phyloP scores from a whole-genome alignment of 2,113 vertebrate species.

The Tichodroma muraria region DNA sequence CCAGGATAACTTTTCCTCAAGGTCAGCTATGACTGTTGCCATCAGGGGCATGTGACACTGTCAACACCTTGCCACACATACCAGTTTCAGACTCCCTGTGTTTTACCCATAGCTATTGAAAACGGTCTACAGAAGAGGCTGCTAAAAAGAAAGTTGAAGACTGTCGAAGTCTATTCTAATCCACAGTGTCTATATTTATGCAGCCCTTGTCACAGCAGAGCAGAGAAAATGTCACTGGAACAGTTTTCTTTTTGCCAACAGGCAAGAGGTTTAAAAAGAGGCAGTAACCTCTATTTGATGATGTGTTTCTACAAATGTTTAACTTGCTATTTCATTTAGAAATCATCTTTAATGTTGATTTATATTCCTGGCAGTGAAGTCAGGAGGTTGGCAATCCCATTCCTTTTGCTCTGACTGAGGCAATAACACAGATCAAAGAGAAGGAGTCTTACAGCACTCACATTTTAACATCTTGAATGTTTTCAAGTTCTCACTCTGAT shows the following conservation, averaged over 20 bases:
- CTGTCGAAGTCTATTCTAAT: constrained; percentile 27
- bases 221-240: constrained; percentile 49
- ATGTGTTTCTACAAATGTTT: constrained; percentile 50
- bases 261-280: constrained; percentile 37
- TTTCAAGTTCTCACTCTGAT: constrained; percentile 1
- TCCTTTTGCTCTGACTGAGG: neutral
- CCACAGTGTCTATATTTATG: constrained; percentile 19
- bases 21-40: neutral
- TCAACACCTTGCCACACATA: neutral
- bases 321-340: constrained; percentile 40
- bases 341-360: constrained; percentile 47
- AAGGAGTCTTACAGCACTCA: neutral
- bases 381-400: constrained; percentile 34
- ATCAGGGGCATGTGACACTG: neutral
- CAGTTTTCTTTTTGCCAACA: constrained; percentile 42
- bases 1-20: neutral
- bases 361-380: constrained; percentile 47
- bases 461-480: constrained; percentile 2
- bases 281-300: constrained; percentile 44
- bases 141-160: constrained; percentile 20
- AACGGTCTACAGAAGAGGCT: constrained; percentile 7
- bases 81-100: neutral
- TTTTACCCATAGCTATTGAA: neutral
- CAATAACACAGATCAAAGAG: neutral
- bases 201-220: constrained; percentile 21